Percentiles rank a stretch among this genome's conserved stretches.
phyloP scores from a whole-genome alignment of 2,113 vertebrate species.

The Pontoporia blainvillei region DNA sequence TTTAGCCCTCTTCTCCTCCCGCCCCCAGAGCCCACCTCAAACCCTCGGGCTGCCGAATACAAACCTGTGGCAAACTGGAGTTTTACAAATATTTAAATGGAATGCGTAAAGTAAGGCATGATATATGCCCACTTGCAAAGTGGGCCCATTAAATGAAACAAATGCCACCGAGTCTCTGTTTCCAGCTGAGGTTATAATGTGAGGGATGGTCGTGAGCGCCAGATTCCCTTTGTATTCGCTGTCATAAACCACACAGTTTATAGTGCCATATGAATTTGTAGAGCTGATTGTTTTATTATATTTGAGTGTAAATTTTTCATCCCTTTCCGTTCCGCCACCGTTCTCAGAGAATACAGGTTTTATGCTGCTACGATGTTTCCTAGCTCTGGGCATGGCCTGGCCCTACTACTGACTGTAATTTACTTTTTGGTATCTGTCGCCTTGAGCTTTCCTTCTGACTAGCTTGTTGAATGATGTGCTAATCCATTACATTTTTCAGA shows the following conservation, averaged over 20 bases:
- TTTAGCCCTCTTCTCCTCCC: background rate
- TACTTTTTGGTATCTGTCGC: slow-evolving; percentile 92
- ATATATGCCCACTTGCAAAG: slow-evolving; percentile 45
- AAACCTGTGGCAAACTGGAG: background rate
- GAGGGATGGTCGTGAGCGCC: background rate
- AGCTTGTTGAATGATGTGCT: slow-evolving; percentile 95
- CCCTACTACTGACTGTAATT: slow-evolving; percentile 89
- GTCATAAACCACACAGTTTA: slow-evolving; percentile 65
- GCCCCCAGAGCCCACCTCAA: background rate
- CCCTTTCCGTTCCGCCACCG: slow-evolving; percentile 74
- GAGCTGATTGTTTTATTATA: slow-evolving; percentile 82
- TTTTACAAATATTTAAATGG: slow-evolving; percentile 56
- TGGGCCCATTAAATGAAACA: slow-evolving; percentile 44
- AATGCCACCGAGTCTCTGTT: slow-evolving; percentile 42
- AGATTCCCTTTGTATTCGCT: slow-evolving; percentile 44
- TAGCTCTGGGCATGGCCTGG: slow-evolving; percentile 87
- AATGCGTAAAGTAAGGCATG: slow-evolving; percentile 51
- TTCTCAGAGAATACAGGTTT: slow-evolving; percentile 81
- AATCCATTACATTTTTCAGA: slow-evolving; percentile 97
- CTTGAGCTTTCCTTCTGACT: slow-evolving; percentile 90
- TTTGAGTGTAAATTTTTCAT: slow-evolving; percentile 78
- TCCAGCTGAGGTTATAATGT: slow-evolving; percentile 43
- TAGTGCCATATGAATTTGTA: slow-evolving; percentile 61
- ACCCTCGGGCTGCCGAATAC: background rate
- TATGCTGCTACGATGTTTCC: slow-evolving; percentile 89